Base-by-base conservation (phyloP, 1,140 invertebrate genomes). In the Cydia splendana region DNA sequence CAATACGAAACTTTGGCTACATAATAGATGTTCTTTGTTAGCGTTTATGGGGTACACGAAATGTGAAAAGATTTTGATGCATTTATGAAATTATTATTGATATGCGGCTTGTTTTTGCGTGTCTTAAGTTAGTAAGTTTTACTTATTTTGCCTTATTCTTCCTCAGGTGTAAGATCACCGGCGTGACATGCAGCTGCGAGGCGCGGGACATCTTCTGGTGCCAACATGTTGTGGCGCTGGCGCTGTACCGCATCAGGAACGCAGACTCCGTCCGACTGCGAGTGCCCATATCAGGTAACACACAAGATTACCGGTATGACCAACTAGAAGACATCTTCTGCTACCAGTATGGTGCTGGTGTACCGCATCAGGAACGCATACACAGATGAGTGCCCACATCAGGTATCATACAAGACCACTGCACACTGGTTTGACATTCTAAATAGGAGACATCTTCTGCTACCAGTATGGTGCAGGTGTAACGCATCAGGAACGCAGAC, bases 201-300 rank as follows among this genome's bases (percentile, higher is more conserved):
- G 96, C 96, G 76, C 95, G 95, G 79, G 96, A 97, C 87, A 97
- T 97, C 83, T 97, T 97, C 93, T 98, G 98, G 98, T 98, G 98
- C 94, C 96, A 97, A 86, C 98, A 98, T 91, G 96, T 98, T 67
- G 97, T 98, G 28, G 98, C 98, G 38, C 94, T 98, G 71, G 97
- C 97, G 77, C 93, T 98, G 48, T 97, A 97, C 91, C 94, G 98
- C 85, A 98, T 98, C 88, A 94, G 97, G 86, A 97, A 98, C 94
- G 95, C 97, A 65, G 95, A 96, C 81, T 95, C 94, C 81, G 96
- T 98, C 76, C 95, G 96, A 80, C 94, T 97, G 48, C 93, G 97
- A 79, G 97, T 97, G 86, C 97, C 97, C 85, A 98, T 98, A 87
- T 98, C 97, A 94, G 96, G 96, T 96, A 88, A 73, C 30, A 13